phyloP scores from a whole-genome alignment of 2,113 vertebrate species.

The Panthera leo region DNA sequence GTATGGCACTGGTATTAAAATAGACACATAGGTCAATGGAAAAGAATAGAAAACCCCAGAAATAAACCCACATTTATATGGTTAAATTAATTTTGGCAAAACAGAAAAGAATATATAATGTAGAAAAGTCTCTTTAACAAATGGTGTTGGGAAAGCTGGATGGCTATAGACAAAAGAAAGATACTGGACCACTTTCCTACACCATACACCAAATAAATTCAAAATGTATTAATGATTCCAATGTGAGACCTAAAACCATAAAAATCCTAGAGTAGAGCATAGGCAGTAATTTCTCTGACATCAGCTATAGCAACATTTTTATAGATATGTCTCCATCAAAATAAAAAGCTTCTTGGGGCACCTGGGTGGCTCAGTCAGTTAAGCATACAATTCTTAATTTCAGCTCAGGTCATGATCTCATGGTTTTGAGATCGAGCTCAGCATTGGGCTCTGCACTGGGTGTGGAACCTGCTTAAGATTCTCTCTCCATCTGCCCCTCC shows the following conservation, averaged over 20 bases:
- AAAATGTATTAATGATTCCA: neutral
- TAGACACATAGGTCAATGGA: neutral
- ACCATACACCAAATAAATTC: neutral
- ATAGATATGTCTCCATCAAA: neutral
- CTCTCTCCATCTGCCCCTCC: too few relatives aligned
- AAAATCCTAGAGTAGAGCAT: neutral
- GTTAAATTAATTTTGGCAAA: neutral
- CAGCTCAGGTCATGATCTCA: too few relatives aligned
- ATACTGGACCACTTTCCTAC: neutral
- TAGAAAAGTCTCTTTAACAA: neutral
- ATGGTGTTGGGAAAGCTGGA: neutral
- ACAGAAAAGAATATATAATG: neutral
- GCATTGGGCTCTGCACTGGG: too few relatives aligned
- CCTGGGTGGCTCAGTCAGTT: too few relatives aligned
- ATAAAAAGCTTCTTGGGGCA: neutral
- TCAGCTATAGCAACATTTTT: neutral
- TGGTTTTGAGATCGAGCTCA: too few relatives aligned
- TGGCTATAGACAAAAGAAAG: neutral
- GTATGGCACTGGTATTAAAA: neutral
- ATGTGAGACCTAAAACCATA: neutral
- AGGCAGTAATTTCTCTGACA: neutral
- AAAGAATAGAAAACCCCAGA: neutral
- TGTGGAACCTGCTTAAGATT: too few relatives aligned
- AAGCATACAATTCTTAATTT: too few relatives aligned
- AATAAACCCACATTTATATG: neutral